Base-by-base conservation (phyloP, 2,888 invertebrate genomes). In the Tetrapedia diversipes region DNA sequence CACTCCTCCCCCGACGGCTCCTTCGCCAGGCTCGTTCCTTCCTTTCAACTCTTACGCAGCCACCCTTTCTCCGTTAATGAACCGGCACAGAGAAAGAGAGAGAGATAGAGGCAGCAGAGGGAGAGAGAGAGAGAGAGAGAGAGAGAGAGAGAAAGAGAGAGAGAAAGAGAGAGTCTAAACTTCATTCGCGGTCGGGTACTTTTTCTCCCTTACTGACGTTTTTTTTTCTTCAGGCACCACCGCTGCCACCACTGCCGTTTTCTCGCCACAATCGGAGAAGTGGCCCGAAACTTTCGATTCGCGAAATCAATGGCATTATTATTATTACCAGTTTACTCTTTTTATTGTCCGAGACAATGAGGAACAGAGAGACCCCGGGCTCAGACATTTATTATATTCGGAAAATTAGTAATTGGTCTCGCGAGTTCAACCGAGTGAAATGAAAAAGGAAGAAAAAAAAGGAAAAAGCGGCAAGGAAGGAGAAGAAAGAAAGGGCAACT, bases 61-160 rank as follows among this genome's bases (percentile, higher is more conserved):
- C 76, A 81, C 76, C 83, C 81, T 72, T 86, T 85, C 79, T 77
- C 83, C 83, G 80, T 86, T 88, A 89, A 89, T 89, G 86, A 89
- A 88, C 87, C 87, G 79, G 70, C 83, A 84, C 73, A 34, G 37
- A 19, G 41, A 29, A 7, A 24, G 54, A 32, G 29, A 22, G 54
- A n/a, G 51, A 29, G 27, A 51, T n/a, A n/a, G n/a, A n/a, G n/a
- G n/a, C n/a, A n/a, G n/a, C n/a, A n/a, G n/a, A n/a, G n/a, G n/a
- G n/a, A 51, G 24, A 19, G 19, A 10, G 14, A 16, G 16, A 27
- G 49, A 27, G 4, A 56, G 19, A 60, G 32, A 47, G 60, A 60
- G 63, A 68, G 81, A 51, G 24, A 19, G 19, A 10, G 14, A 16
- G 16, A 51, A 27, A 19, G 19, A 10, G 14, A 16, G 16, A 27